Evolutionary conservation across 2,797 vertebrate genomes (phyloP), one percentile per base, ranked within the genome.

Genomic region (Miichthys miiuy): DNA sequence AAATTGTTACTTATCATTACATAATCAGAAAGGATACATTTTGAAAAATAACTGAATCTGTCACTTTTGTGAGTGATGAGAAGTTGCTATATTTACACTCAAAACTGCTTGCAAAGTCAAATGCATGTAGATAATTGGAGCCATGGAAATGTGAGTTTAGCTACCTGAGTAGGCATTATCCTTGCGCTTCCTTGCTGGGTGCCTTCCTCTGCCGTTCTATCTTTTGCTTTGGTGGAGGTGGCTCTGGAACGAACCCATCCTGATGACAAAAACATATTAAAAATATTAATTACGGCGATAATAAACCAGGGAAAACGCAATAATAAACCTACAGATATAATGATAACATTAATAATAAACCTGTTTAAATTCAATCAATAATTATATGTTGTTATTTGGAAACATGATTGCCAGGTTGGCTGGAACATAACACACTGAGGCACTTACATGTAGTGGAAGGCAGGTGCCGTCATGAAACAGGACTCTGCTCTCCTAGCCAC

Each of bases 371-470:
- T 34, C 7, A 38, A 38, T 38, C 8, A 38, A 9, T 38, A 9
- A 38, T 9, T 38, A 38, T 38, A 38, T 38, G 34, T 38, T 38
- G 34, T 38, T 9, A 38, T 38, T 38, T 38, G 34, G 34, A 38
- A 38, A 38, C 34, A 38, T 9, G 8, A 9, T 38, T 38, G n/a
- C 42, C 23, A 30, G 34, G 34, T 8, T 38, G 46, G 14, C 41
- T 44, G 20, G 18, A 21, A 10, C 1, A 6, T 44, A 10, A 50
- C 3, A 61, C 2, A 21, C 18, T 27, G 63, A 67, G 11, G 18
- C 23, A 94, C 97, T 97, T 92, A 99, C 98, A 99, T 98, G 82
- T 96, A 99, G 72, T 98, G 97, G 91, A 99, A 99, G 68, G 96
- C 94, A 41, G 97, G 97, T 6, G 98, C 96, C 57, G 95, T 96